Base-by-base conservation (phyloP, 2,888 invertebrate genomes). In the Drosophila meridiana region DNA sequence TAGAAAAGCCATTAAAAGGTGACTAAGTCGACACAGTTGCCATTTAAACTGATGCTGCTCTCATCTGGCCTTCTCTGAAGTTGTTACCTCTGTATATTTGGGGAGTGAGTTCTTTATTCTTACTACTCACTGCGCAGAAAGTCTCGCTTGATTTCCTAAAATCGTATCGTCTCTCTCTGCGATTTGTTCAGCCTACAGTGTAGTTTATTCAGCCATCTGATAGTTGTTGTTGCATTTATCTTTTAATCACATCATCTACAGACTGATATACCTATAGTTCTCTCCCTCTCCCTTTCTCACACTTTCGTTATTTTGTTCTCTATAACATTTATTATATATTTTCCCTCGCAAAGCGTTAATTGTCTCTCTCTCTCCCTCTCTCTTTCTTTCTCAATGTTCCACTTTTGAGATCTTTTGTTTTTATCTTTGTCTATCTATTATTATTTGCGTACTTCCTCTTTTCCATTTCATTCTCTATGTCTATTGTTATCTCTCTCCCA, bases 1-100 rank as follows among this genome's bases (percentile, higher is more conserved):
- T 55, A 13, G 26, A 36, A 52, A 52, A 55, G 28, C 53, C 38
- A 55, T 55, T 55, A 55, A 55, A 55, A 55, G 53, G 38, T 38
- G 53, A 55, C 14, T 14, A 26, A 55, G 38, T 28, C 34, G 26
- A 38, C 26, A 9, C 38, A 11, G 56, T 28, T 40, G 56, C 40
- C 56, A 56, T 30, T 30, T 30, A 1, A 26, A 11, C 20, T 14
- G 20, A 53, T 53, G n/a, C 11, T 1, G 26, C 53, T 1, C 36
- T 38, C 53, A 28, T 8, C 13, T 26, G 38, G 14, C 0, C 5
- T 50, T 36, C 36, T 36, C 26, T 26, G 32, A n/a, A 50, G 14
- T 34, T 5, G n/a, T n/a, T 52, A 20, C 5, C n/a, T 34, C 50
- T 52, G 30, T 30, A 48, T 32, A 32, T 30, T n/a, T 48, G 4